Base-by-base conservation (phyloP, 2,113 vertebrate species). In the Phrynosoma platyrhinos region DNA sequence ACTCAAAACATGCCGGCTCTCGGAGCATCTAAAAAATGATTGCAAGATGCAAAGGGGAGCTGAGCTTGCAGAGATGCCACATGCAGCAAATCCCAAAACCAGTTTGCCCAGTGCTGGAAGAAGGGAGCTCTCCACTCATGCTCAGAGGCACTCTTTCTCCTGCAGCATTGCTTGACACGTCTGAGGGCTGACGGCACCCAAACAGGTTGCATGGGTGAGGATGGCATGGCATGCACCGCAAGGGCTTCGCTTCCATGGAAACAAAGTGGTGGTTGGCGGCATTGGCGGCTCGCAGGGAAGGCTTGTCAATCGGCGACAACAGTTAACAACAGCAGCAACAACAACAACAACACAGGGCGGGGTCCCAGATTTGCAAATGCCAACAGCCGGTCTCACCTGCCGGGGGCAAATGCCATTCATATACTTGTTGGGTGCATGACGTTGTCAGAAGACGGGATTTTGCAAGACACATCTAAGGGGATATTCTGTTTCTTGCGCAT, bases 161-260 rank as follows among this genome's bases (percentile, higher is more conserved):
- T 14, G 75, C 16, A 20, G 21, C 68, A 20, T 6, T 3, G 2
- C 32, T 10, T 23, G 18, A 0, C 0, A 8, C 5, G 18, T 58
- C 16, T 40, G 20, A n/a, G 71, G 5, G 36, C 25, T 21, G n/a
- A 32, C 30, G 79, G 55, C 79, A 53, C 47, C 30, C 52, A 47
- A 79, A 20, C n/a, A 58, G 64, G 85, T 36, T 53, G 12, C 72
- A 66, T 32, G 80, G 79, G 71, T 6, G 30, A 52, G 79, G 55
- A n/a, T 13, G 9, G 32, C 36, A 8, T 42, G 40, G 71, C 76
- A 78, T 62, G 74, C 78, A 58, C 21, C 36, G 72, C 71, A 47
- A 30, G 30, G 86, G 13, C 53, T 53, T 58, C 25, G 78, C 86
- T 82, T 74, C 80, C 79, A 82, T 87, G 79, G 79, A 82, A 87